Base-by-base conservation (phyloP, 2,113 vertebrate genomes). In the Poeciliopsis occidentalis region DNA sequence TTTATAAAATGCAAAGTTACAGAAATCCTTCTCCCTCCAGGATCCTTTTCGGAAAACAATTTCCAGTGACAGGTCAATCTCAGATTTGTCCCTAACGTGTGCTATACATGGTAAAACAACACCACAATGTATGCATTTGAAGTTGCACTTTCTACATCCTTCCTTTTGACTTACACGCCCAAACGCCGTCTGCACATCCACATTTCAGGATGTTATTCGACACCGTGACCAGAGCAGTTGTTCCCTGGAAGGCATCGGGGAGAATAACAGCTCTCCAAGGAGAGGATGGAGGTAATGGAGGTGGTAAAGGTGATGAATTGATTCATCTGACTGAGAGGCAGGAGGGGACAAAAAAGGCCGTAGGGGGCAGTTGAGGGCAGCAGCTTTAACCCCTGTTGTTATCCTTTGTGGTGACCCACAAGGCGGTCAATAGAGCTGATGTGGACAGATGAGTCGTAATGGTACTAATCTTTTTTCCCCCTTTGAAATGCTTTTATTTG, bases 271-370 rank as follows among this genome's bases (percentile, higher is more conserved):
- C 63, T 34, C 79, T 79, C 81, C 24, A 69, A 85, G 69, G 81
- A 81, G 65, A 71, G 64, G 84, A 72, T 26, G 67, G 82, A 80
- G 87, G 68, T 90, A 91, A 92, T 74, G 73, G 86, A 79, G 80
- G 78, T 72, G 83, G 68, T 88, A 81, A 78, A 87, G 85, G 78
- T 83, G 87, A 89, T 87, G 69, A 85, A 91, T 88, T 75, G 79
- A 84, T 71, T 86, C 81, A 70, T 67, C 60, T 2, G 68, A 70
- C 64, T 73, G 73, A 7, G 69, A 84, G 69, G 71, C 76, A 71
- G 81, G 67, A 57, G 81, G 78, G 83, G 83, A 80, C 73, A 73
- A 81, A 78, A 57, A 66, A 73, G 60, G 66, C 79, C 68, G 30
- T 0, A 34, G 64, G 86, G 83, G 72, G 69, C 57, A 77, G 75